phyloP scores from a whole-genome alignment of 2,797 vertebrate genomes.

The Tauraco hartlaubi region DNA sequence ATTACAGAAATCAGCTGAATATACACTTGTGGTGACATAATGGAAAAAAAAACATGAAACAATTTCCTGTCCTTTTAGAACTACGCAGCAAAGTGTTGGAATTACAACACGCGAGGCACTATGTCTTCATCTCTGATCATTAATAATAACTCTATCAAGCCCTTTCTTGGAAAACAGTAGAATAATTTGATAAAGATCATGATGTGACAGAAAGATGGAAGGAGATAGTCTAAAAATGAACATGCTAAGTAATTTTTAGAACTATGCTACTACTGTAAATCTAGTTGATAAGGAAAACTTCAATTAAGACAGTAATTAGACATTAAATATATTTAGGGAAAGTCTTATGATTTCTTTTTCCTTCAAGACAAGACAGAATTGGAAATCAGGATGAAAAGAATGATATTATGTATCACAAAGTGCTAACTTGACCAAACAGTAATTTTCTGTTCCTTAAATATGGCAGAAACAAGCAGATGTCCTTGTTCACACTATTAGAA shows the following conservation, averaged over 20 bases:
- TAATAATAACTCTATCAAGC: not conserved
- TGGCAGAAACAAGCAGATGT: conserved; percentile 34
- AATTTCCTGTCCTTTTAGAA: not conserved
- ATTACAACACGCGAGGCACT: not conserved
- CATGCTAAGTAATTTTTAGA: conserved; percentile 18
- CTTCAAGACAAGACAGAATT: not conserved
- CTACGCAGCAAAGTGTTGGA: not conserved
- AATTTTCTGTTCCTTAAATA: conserved; percentile 18
- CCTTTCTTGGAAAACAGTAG: not conserved
- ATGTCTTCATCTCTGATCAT: not conserved
- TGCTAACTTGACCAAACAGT: conserved; percentile 11
- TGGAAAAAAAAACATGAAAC: not conserved
- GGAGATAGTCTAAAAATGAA: conserved; percentile 9
- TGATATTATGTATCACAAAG: not conserved
- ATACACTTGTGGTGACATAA: not conserved
- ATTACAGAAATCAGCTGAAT: not conserved
- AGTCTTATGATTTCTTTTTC: conserved; percentile 3
- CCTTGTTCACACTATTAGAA: not conserved
- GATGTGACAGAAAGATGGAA: not conserved
- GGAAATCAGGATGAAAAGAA: not conserved
- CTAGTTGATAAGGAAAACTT: not conserved
- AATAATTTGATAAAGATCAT: not conserved
- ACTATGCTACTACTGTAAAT: not conserved
- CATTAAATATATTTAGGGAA: not conserved
- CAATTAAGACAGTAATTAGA: not conserved